phyloP scores from a whole-genome alignment of 2,888 invertebrate species.

The Thumatha senex region DNA sequence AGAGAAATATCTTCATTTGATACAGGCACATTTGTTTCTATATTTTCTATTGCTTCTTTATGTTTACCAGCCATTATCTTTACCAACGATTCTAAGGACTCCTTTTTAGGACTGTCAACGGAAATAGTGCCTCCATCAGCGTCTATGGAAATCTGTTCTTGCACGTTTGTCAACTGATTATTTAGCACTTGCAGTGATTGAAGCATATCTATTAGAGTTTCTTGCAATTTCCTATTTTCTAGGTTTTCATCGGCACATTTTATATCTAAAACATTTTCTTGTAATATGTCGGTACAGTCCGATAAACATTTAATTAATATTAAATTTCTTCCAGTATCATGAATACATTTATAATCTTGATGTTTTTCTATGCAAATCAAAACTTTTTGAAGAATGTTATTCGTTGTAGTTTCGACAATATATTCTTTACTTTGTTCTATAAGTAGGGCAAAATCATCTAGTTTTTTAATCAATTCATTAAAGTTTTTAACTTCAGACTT shows the following conservation, averaged over 20 bases:
- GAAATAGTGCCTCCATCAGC: conserved; percentile 56
- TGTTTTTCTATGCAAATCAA: conserved; percentile 53
- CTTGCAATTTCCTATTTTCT: conserved; percentile 48
- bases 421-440: conserved; percentile 35
- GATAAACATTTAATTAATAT: conserved; percentile 65
- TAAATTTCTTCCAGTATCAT: conserved; percentile 55
- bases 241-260: conserved; percentile 31
- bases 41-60: conserved; percentile 59
- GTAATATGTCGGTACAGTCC: conserved; percentile 60
- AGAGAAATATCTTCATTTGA: conserved; percentile 53
- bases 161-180: conserved; percentile 54
- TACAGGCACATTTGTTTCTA: conserved; percentile 45
- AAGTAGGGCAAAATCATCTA: conserved; percentile 44
- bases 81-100: conserved; percentile 64
- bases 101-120: conserved; percentile 57
- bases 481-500: conserved; percentile 26
- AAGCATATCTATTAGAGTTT: conserved; percentile 56
- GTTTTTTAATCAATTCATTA: conserved; percentile 33
- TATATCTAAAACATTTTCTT: conserved; percentile 37
- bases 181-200: conserved; percentile 61
- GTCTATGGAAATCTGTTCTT: conserved; percentile 58
- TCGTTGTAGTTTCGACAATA: conserved; percentile 29
- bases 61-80: conserved; percentile 64
- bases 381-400: conserved; percentile 42
- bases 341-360: conserved; percentile 57